Base-by-base conservation (phyloP, 2,113 vertebrate genomes). In the Catharus bicknelli region DNA sequence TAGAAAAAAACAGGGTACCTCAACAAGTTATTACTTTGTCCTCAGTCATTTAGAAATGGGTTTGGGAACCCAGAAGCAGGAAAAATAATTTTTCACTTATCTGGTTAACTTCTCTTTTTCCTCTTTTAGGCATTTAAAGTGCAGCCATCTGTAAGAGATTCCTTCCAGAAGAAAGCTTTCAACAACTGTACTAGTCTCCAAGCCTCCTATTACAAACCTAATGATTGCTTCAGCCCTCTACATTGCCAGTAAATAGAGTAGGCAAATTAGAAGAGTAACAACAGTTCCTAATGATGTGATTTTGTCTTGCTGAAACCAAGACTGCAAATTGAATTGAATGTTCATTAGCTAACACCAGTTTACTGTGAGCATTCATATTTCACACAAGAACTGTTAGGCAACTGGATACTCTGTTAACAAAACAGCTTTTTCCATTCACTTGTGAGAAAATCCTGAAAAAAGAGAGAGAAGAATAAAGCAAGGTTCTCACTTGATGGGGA, bases 391-490 rank as follows among this genome's bases (percentile, higher is more conserved):
- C 57, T 91, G 62, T 67, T 91, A 73, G 2, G 7, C 86, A 93
- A 32, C 53, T 87, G 77, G 80, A 53, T 76, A 88, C 32, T 34
- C 53, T 4, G 6, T 80, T 73, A 93, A 87, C 47, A 90, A 72
- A 90, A 90, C 29, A 82, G 66, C 83, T 91, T 86, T 88, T 95
- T 74, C 80, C 83, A 83, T 91, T 91, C 59, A 16, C 25, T 68
- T 61, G 17, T 64, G 55, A 93, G 74, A 75, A 87, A 53, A 61
- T 36, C 21, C 83, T 45, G 80, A 69, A 70, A 42, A 76, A 69
- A 76, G 38, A 77, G 8, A 84, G 58, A 94, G 36, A 75, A 90
- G 69, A 74, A 55, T 30, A 82, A 90, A 81, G 34, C n/a, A 32
- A 83, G 38, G 36, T 69, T 75, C 59, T 83, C 43, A 11, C 40